Conservation (phyloP, 2,888 invertebrate species). For the Cerceris ruficornis region DNA sequence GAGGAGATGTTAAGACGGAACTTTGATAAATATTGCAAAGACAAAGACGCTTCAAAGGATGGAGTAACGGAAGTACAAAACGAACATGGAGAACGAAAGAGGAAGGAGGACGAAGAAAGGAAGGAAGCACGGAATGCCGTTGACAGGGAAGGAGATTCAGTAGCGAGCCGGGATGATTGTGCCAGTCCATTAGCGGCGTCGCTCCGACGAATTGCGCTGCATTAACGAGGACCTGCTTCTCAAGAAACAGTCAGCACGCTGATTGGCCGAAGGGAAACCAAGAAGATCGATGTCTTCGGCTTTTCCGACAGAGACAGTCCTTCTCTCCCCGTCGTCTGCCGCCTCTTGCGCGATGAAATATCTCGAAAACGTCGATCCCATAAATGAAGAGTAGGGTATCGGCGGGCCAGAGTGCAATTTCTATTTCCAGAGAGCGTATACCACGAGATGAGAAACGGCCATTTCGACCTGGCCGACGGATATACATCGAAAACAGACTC, state of each 20-base stretch:
- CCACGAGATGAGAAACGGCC: conserved; percentile 43
- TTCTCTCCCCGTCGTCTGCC: conserved; percentile 40
- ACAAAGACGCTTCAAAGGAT: conserved; percentile 14
- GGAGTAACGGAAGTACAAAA: conserved; percentile 30
- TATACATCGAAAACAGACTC: conserved; percentile 22
- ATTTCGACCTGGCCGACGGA: conserved; percentile 2
- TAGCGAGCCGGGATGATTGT: conserved; percentile 72
- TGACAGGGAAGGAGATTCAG: conserved; percentile 58
- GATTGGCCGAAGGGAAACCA: conserved; percentile 71
- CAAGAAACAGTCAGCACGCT: conserved; percentile 64
- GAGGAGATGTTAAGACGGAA: conserved; percentile 1
- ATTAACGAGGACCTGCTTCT: conserved; percentile 69
- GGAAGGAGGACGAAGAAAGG: conserved; percentile 14
- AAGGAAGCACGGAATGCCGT: conserved; percentile 42
- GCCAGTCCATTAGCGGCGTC: conserved; percentile 76
- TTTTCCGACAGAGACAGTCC: conserved; percentile 54
- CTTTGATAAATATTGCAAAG: background rate
- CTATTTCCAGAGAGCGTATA: conserved; percentile 30
- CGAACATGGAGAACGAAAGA: conserved; percentile 31
- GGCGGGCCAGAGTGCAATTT: conserved; percentile 29
- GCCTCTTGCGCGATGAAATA: conserved; percentile 50
- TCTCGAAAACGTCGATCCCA: conserved; percentile 46
- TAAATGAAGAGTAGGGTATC: conserved; percentile 25
- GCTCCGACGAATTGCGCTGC: conserved; percentile 74
- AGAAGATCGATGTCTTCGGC: conserved; percentile 70